phyloP scores from a whole-genome alignment of 2,797 vertebrate genomes.

The Schizopygopsis pylzovi region DNA sequence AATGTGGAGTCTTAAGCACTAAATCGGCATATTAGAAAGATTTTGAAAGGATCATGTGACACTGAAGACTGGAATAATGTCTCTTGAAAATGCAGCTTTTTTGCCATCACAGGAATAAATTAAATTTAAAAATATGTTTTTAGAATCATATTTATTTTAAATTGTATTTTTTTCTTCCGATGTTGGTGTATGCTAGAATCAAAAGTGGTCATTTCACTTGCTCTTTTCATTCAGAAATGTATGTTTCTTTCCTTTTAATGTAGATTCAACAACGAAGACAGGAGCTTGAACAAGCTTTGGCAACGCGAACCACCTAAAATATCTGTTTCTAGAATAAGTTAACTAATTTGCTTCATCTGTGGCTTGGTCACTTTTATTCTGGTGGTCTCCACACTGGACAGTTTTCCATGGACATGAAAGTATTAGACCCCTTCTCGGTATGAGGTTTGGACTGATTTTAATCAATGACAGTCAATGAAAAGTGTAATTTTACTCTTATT shows the following conservation, averaged over 20 bases:
- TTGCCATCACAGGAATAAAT: background rate
- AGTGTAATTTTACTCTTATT: constrained; percentile 29
- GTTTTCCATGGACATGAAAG: constrained; percentile 1
- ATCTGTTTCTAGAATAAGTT: background rate
- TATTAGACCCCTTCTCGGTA: constrained; percentile 7
- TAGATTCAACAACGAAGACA: constrained; percentile 95
- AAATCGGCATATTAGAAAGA: too few species aligned
- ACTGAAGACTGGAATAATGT: too few species aligned
- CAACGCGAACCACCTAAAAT: constrained; percentile 92
- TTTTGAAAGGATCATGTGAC: too few species aligned
- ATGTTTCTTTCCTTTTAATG: constrained; percentile 1
- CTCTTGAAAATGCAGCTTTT: too few species aligned
- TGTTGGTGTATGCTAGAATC: background rate
- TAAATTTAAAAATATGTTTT: background rate
- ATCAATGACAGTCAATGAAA: background rate
- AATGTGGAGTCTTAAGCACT: too few species aligned
- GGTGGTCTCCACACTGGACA: constrained; percentile 5
- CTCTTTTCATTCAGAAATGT: background rate
- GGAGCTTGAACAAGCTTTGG: constrained; percentile 95
- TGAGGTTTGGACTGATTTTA: constrained; percentile 38
- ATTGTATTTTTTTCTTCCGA: background rate
- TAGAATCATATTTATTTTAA: background rate
- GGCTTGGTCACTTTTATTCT: background rate
- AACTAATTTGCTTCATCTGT: background rate
- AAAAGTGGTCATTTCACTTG: background rate